Percentiles rank a stretch among this genome's conserved stretches.
Evolutionary conservation across 2,113 vertebrate genomes (phyloP).

Genomic region (Urocolius indicus): DNA sequence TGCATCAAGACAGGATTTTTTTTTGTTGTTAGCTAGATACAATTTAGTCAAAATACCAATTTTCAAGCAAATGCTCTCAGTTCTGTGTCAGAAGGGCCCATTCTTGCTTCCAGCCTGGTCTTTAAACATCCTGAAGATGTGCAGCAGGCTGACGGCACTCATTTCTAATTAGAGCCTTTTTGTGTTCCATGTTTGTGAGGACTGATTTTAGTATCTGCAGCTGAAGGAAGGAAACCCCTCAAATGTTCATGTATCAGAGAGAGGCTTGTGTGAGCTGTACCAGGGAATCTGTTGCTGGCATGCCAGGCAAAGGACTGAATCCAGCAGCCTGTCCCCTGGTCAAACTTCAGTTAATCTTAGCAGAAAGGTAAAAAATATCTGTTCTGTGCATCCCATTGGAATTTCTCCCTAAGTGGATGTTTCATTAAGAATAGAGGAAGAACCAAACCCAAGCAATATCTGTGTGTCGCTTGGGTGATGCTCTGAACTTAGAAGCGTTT

Average conservation of each 20-base stretch:
- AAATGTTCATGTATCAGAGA: background rate
- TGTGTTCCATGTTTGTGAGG: background rate
- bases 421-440: background rate
- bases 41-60: background rate
- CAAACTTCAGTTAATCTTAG: background rate
- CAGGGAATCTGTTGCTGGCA: background rate
- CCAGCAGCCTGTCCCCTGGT: background rate
- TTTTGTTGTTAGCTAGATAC: background rate
- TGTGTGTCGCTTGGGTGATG: background rate
- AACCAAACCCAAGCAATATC: fast-evolving
- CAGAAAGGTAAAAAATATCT: background rate
- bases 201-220: background rate
- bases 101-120: background rate
- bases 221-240: background rate
- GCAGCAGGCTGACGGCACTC: background rate
- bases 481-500: background rate
- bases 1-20: background rate
- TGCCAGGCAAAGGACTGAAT: background rate
- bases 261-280: fast-evolving
- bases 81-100: background rate
- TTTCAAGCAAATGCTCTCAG: background rate
- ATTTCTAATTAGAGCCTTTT: background rate
- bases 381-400: background rate
- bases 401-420: background rate
- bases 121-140: background rate